Evolutionary conservation across 2,113 vertebrate species (phyloP).

Genomic region (Xiphophorus hellerii): DNA sequence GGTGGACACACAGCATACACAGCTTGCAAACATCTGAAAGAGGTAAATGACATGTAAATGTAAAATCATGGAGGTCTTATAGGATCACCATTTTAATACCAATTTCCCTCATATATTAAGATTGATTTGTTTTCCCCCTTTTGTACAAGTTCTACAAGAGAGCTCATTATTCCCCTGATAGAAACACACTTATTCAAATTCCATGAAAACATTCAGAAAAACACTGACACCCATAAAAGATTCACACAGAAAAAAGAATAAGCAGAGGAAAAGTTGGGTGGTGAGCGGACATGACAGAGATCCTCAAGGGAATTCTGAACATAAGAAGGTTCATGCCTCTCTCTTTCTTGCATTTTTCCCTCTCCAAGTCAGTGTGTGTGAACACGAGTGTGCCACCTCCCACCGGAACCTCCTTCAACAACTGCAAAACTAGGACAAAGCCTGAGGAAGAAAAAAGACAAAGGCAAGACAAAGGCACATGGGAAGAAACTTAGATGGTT

Average conservation of each 20-base stretch:
- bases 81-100: too few species aligned
- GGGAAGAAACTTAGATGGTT: slow-evolving; percentile 35
- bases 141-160: not conserved
- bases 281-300: slow-evolving; percentile 56
- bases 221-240: slow-evolving; percentile 13
- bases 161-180: slow-evolving; percentile 3
- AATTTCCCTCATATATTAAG: too few species aligned
- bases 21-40: too few species aligned
- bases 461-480: slow-evolving; percentile 30
- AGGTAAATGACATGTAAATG: too few species aligned
- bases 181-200: slow-evolving; percentile 2
- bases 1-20: too few species aligned
- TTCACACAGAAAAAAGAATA: slow-evolving; percentile 25
- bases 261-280: slow-evolving; percentile 36
- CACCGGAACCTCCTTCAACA: slow-evolving; percentile 67
- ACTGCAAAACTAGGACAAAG: slow-evolving; percentile 74
- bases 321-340: slow-evolving; percentile 37
- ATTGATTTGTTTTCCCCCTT: not conserved
- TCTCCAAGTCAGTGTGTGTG: slow-evolving; percentile 8
- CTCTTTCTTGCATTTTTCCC: slow-evolving; percentile 40
- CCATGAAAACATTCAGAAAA: not conserved
- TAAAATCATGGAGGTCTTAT: too few species aligned
- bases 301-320: slow-evolving; percentile 45
- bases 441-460: slow-evolving; percentile 30
- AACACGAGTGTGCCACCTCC: slow-evolving; percentile 40